Evolutionary conservation across 2,797 vertebrate species (phyloP).

Genomic region (Orestias chungarensis): DNA sequence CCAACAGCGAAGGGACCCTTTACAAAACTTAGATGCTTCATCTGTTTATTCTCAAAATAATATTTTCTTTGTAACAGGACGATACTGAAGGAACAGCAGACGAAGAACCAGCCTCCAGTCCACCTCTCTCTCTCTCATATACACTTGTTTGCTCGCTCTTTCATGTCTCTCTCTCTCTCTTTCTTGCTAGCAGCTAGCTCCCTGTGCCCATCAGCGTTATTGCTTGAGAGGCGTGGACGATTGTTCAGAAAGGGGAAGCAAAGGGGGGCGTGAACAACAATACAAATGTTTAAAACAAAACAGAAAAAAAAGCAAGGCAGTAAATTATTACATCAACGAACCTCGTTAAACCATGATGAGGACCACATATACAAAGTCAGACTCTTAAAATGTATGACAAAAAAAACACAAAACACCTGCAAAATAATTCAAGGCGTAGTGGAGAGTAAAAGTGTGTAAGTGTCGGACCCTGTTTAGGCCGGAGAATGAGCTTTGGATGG

Average conservation of each 20-base stretch:
- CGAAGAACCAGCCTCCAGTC: constrained; percentile 87
- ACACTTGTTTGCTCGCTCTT: constrained; percentile 43
- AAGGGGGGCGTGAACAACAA: constrained; percentile 21
- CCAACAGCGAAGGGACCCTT: constrained; percentile 78
- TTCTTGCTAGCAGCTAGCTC: constrained; percentile 82
- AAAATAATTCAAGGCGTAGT: constrained; percentile 44
- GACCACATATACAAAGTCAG: constrained; percentile 36
- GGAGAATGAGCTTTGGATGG: constrained; percentile 63
- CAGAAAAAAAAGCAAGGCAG: constrained; percentile 58
- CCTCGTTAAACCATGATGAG: constrained; percentile 21
- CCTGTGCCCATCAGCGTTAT: constrained; percentile 81
- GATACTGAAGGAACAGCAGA: constrained; percentile 83
- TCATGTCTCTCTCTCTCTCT: constrained; percentile 45
- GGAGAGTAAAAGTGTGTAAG: constrained; percentile 28
- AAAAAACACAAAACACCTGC: constrained; percentile 37
- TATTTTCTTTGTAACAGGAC: constrained; percentile 80
- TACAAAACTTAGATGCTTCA: constrained; percentile 83
- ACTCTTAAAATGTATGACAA: constrained; percentile 45
- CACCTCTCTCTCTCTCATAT: constrained; percentile 66
- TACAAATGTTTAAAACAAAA: constrained; percentile 29
- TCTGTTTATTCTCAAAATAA: constrained; percentile 83
- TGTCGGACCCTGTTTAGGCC: constrained; percentile 68
- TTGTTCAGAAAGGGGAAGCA: constrained; percentile 79
- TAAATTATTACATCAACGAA: constrained; percentile 47
- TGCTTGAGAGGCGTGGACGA: constrained; percentile 79